Evolutionary conservation across 2,113 vertebrate species (phyloP).

Genomic region (Apteryx mantelli): DNA sequence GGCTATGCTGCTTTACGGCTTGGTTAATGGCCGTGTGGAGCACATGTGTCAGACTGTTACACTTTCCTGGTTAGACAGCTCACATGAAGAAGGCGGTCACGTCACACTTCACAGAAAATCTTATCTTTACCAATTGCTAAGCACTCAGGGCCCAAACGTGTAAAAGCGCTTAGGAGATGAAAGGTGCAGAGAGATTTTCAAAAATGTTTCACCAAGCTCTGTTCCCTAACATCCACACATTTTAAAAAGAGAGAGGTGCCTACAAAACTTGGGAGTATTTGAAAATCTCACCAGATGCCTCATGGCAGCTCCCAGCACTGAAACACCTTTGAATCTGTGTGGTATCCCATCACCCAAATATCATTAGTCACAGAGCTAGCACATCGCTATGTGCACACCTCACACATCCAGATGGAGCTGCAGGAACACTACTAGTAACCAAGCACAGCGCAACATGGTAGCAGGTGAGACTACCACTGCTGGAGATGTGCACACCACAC

Average conservation of each 20-base stretch:
- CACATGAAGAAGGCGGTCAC: neutral
- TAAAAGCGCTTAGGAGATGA: neutral
- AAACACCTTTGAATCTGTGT: neutral
- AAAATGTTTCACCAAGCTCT: neutral
- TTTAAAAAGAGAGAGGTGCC: neutral
- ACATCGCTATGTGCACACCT: neutral
- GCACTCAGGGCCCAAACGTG: neutral
- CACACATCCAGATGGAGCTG: neutral
- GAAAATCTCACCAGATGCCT: neutral
- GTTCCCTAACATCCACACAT: neutral
- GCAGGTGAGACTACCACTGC: neutral
- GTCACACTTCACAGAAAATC: neutral
- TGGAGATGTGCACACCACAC: neutral
- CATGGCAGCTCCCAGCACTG: neutral
- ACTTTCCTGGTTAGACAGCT: neutral
- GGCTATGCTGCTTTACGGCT: neutral
- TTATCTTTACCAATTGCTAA: neutral
- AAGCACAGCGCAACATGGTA: neutral
- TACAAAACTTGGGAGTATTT: neutral
- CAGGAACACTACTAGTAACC: accelerated
- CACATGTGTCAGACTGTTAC: accelerated
- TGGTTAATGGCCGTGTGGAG: neutral
- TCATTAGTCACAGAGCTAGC: neutral
- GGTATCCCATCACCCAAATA: neutral
- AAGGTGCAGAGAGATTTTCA: neutral